Conservation (phyloP, 2,113 vertebrate species). For the Sorex araneus region DNA sequence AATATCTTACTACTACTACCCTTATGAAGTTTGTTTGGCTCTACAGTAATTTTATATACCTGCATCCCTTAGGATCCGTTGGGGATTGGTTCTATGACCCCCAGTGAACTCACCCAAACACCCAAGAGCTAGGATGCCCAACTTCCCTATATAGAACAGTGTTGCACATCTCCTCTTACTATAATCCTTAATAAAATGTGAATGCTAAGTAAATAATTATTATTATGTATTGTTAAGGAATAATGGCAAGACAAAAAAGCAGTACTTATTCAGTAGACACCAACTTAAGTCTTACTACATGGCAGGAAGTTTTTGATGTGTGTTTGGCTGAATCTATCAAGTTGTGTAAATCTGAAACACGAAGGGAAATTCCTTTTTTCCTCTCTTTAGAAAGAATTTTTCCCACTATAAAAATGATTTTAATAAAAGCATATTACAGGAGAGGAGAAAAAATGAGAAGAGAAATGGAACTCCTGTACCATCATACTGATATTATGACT, state of each 20-base stretch:
- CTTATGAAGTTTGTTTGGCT: not conserved
- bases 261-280: not conserved
- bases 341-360: not conserved
- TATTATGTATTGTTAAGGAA: not conserved
- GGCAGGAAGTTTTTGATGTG: not conserved
- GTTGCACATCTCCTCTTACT: not conserved
- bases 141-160: not conserved
- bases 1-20: not conserved
- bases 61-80: not conserved
- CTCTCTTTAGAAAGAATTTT: constrained; percentile 39
- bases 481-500: not conserved
- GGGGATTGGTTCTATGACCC: not conserved
- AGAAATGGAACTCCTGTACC: not conserved
- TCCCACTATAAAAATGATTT: not conserved
- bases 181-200: not conserved
- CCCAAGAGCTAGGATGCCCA: not conserved
- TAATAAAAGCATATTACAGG: not conserved
- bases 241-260: not conserved
- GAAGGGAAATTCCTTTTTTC: not conserved
- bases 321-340: not conserved
- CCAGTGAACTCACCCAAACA: not conserved
- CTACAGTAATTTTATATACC: not conserved
- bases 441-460: not conserved
- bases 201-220: not conserved
- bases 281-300: not conserved